Base-by-base conservation (phyloP, 1,140 invertebrate species). In the Scaptomyza pallida region DNA sequence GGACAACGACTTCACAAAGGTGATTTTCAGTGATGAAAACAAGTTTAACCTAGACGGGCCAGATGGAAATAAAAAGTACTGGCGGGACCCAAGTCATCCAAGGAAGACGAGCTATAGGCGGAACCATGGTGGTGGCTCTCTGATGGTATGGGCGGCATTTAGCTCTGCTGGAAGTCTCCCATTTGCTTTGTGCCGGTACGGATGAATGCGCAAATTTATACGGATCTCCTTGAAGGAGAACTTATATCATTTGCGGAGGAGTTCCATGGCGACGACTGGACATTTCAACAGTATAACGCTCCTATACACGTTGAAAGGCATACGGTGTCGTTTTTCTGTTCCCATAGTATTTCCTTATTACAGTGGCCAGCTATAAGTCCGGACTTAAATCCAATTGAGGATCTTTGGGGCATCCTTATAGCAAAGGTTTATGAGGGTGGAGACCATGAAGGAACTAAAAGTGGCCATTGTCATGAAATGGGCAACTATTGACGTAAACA, bases 11-110 rank as follows among this genome's bases (percentile, higher is more conserved):
- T 40, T 60, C 15, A 6, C 48, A 48, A 61, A 50, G 9, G 35
- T 50, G 16, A 50, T 61, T 17, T 61, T 51, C 6, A 61, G 45
- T 16, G 56, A 59, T 47, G 43, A 59, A 13, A 48, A 61, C 9
- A 50, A 50, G 21, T 51, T 61, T 6, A 51, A 61, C 33, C 41
- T 61, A 13, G 35, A 61, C 15, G 57, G 57, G 12, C 19, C 47
- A 26, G 35, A 43, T 9, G 47, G 15, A 12, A 47, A 51, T 17
- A 17, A 51, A 26, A 51, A 51, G 37, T 61, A 61, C 41, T 61
- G 47, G 15, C 35, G 37, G 0, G 47, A 51, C 15, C 5, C 59
- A 13, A 47, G 45, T 16, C 59, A 61, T 40, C 15, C 47, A 13
- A n/a, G 59, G 15, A 16, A 23, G n/a, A 51, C 45, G 10, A 50